phyloP scores from a whole-genome alignment of 2,888 invertebrate species.

The Acrocera orbiculus region DNA sequence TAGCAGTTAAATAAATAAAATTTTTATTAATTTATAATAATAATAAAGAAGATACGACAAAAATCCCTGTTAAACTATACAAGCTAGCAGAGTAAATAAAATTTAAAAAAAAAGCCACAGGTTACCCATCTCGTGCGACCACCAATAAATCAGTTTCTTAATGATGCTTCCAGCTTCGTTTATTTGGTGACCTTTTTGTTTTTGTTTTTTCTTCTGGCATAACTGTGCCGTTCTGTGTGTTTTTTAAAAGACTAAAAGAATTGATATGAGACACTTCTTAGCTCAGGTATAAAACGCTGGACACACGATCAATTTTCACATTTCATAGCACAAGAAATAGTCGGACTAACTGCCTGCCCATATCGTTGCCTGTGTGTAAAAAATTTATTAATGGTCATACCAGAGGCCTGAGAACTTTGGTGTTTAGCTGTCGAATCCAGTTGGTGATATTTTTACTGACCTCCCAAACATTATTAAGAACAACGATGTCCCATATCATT shows the following conservation, averaged over 20 bases:
- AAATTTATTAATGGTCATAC: conserved; percentile 8
- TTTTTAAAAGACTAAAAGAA: conserved; percentile 8
- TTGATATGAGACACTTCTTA: conserved; percentile 11
- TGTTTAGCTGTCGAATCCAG: conserved; percentile 3
- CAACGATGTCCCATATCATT: no score
- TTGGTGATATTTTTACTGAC: no score
- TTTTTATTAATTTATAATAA: conserved; percentile 28
- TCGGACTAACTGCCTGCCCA: conserved; percentile 5
- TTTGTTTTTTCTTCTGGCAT: conserved; percentile 1
- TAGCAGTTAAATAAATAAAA: conserved; percentile 23
- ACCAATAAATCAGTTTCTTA: conserved; percentile 34
- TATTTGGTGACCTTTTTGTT: conserved; percentile 15
- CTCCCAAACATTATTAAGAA: no score
- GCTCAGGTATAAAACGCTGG: conserved; percentile 4
- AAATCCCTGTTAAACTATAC: no score
- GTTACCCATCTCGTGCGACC: conserved; percentile 19
- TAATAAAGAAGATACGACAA: background rate
- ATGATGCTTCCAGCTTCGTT: conserved; percentile 28
- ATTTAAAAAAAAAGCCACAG: conserved; percentile 10
- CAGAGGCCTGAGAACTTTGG: conserved; percentile 7
- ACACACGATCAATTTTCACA: conserved; percentile 3
- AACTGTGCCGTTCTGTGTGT: conserved; percentile 8
- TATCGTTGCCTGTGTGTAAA: conserved; percentile 5
- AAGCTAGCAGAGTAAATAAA: no score
- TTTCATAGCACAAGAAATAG: conserved; percentile 6